Evolutionary conservation across 1,140 invertebrate species (phyloP).

Genomic region (Trachymyrmex septentrionalis): DNA sequence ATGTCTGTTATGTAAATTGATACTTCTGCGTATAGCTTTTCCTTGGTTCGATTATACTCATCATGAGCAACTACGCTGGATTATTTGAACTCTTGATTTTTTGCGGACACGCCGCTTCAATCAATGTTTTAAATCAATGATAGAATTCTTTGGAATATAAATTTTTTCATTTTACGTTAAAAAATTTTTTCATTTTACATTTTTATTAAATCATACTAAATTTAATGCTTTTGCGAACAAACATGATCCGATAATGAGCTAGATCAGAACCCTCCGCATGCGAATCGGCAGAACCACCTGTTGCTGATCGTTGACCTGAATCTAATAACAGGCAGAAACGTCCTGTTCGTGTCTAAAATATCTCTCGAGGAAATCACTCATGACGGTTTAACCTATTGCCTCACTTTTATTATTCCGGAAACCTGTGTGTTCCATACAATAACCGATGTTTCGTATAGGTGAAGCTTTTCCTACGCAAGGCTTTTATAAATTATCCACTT

Average conservation of each 20-base stretch:
- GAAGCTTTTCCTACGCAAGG: background rate
- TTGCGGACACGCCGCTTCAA: background rate
- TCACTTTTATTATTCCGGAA: conserved; percentile 56
- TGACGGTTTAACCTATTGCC: conserved; percentile 56
- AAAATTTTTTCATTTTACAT: conserved; percentile 15
- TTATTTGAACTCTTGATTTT: background rate
- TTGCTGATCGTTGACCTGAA: conserved; percentile 70
- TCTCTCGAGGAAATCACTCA: conserved; percentile 24
- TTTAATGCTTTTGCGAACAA: background rate
- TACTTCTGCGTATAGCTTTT: background rate
- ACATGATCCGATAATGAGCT: conserved; percentile 64
- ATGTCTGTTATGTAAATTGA: conserved; percentile 4
- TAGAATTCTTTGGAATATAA: background rate
- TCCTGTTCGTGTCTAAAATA: conserved; percentile 42
- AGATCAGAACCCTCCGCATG: conserved; percentile 36
- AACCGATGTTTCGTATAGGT: background rate
- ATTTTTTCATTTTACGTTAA: conserved; percentile 10
- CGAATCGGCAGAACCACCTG: conserved; percentile 45
- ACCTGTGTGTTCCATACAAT: background rate
- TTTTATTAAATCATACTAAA: background rate
- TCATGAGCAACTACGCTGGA: background rate
- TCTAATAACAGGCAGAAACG: conserved; percentile 64
- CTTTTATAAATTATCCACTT: background rate
- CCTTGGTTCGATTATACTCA: background rate
- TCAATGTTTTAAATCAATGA: background rate